Conservation (phyloP, 2,888 invertebrate genomes). For the Nesidiocoris tenuis region DNA sequence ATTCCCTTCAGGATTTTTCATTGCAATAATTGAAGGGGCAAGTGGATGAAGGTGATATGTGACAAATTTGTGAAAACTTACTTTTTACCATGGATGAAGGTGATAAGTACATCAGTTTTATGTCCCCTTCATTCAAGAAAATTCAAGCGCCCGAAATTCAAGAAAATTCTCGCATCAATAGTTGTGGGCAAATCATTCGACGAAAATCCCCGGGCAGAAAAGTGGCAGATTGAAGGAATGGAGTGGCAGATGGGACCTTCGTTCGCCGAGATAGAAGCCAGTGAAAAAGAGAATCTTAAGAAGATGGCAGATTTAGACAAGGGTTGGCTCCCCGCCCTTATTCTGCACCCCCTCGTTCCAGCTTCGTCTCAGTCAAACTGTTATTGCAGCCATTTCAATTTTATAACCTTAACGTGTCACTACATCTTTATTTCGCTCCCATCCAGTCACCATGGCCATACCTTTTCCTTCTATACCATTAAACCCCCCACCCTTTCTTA, state of each 20-base stretch:
- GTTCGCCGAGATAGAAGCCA: not conserved
- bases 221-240: not conserved
- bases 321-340: not conserved
- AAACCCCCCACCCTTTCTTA: not conserved
- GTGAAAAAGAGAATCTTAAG: not conserved
- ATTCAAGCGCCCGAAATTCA: not conserved
- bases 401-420: not conserved
- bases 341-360: not conserved
- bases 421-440: not conserved
- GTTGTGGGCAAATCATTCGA: not conserved
- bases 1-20: not conserved
- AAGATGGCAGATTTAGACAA: not conserved
- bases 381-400: not conserved
- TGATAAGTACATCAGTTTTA: too few relatives aligned
- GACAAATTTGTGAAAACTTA: too few relatives aligned
- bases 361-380: not conserved
- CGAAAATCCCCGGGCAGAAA: not conserved
- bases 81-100: too few relatives aligned
- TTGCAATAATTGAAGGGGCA: too few relatives aligned
- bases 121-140: not conserved
- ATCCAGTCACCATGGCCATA: not conserved
- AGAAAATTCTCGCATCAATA: not conserved
- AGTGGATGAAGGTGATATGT: too few relatives aligned
- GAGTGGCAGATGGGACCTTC: not conserved
- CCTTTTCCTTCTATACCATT: not conserved